Conservation (phyloP, 2,797 vertebrate genomes). For the Sciaenops ocellatus region DNA sequence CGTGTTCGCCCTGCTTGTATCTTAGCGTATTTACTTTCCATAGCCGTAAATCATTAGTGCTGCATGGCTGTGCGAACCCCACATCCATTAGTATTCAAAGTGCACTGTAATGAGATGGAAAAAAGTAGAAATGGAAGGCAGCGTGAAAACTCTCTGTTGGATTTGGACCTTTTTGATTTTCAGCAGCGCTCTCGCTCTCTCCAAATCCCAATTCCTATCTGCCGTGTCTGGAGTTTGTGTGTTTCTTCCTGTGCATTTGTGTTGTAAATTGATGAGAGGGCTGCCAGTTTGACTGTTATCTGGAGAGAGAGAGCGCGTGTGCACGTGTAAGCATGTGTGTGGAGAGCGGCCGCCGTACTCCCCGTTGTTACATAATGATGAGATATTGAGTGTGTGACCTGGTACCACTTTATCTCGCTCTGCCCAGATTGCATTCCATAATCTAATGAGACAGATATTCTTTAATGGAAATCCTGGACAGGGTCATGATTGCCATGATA, state of each 20-base stretch:
- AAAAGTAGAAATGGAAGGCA: constrained; percentile 38
- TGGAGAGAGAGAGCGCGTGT: constrained; percentile 3
- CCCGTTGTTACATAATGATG: constrained; percentile 78
- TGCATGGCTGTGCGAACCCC: constrained; percentile 34
- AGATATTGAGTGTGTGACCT: constrained; percentile 81
- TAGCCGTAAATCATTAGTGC: constrained; percentile 62
- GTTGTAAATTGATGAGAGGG: constrained; percentile 60
- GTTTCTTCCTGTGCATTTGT: constrained; percentile 30
- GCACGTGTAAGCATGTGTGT: constrained; percentile 21
- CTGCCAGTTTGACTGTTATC: constrained; percentile 65
- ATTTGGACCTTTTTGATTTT: constrained; percentile 62
- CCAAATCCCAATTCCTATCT: constrained; percentile 48
- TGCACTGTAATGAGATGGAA: constrained; percentile 54
- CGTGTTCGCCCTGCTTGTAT: constrained; percentile 45
- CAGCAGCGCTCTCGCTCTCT: constrained; percentile 26
- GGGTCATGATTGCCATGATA: constrained; percentile 76
- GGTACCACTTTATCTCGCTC: constrained; percentile 74
- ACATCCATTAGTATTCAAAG: constrained; percentile 67
- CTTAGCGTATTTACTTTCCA: constrained; percentile 59
- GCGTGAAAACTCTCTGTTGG: constrained; percentile 45
- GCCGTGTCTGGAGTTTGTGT: constrained; percentile 45
- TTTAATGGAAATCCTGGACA: constrained; percentile 78
- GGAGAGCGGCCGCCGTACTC: constrained; percentile 36
- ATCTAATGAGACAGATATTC: constrained; percentile 82
- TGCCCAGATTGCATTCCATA: constrained; percentile 78